phyloP scores from a whole-genome alignment of 2,113 vertebrate species.

The Clarias macrocephalus region DNA sequence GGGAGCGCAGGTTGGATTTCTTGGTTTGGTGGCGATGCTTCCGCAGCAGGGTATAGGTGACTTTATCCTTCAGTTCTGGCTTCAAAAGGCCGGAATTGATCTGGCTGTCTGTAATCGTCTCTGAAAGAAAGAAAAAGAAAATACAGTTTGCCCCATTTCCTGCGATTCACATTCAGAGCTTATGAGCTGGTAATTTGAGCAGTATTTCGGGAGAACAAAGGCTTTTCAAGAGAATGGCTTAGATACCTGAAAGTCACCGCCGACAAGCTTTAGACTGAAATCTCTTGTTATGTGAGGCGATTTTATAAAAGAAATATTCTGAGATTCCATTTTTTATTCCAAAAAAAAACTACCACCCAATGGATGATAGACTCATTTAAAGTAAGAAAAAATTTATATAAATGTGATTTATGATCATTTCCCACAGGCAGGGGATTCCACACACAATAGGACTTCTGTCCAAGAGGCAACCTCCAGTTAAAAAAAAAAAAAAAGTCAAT shows the following conservation, averaged over 20 bases:
- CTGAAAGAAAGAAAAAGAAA: slow-evolving; percentile 65
- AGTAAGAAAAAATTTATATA: not conserved
- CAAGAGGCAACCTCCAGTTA: too few species aligned
- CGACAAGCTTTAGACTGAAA: not conserved
- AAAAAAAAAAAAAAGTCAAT: too few species aligned
- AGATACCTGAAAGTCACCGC: not conserved
- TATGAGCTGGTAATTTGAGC: not conserved
- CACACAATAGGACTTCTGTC: not conserved
- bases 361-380: not conserved
- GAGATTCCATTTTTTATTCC: not conserved
- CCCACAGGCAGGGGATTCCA: not conserved
- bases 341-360: not conserved
- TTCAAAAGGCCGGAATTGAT: slow-evolving; percentile 92
- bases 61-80: slow-evolving; percentile 91
- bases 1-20: slow-evolving; percentile 96
- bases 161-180: not conserved
- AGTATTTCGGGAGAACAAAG: not conserved
- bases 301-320: not conserved
- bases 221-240: not conserved
- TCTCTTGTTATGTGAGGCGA: not conserved
- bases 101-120: slow-evolving; percentile 93
- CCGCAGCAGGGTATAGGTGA: slow-evolving; percentile 92
- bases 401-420: not conserved
- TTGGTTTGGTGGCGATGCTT: slow-evolving; percentile 98
- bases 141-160: not conserved